phyloP scores from a whole-genome alignment of 2,113 vertebrate genomes.

The Oenanthe oenanthe region DNA sequence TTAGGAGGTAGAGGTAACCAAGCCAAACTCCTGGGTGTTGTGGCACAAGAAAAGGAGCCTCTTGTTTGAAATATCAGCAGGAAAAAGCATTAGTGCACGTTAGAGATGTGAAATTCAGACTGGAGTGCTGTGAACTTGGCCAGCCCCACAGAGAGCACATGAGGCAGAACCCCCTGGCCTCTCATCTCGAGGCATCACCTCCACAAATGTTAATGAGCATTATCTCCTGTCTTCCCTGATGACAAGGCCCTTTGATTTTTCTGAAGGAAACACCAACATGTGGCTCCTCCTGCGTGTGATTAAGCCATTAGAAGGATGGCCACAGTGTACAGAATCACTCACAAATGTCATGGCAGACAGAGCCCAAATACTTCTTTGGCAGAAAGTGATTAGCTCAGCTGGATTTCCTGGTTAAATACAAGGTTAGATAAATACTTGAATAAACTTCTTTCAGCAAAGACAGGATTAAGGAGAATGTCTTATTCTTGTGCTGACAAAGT shows the following conservation, averaged over 20 bases:
- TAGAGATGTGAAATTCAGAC: not conserved
- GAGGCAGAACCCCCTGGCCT: not conserved
- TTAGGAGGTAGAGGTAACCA: not conserved
- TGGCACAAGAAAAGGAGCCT: not conserved
- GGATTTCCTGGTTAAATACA: constrained; percentile 74
- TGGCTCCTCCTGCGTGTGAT: not conserved
- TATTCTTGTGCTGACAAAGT: constrained; percentile 29
- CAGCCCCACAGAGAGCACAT: not conserved
- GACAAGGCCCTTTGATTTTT: constrained; percentile 42
- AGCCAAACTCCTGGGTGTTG: not conserved
- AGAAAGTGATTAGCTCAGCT: constrained; percentile 66
- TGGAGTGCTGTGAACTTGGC: not conserved
- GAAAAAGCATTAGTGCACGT: not conserved
- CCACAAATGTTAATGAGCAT: not conserved
- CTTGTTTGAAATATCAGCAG: not conserved
- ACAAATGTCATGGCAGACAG: constrained; percentile 48
- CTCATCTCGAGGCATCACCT: not conserved
- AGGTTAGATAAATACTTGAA: constrained; percentile 76
- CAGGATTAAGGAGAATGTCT: constrained; percentile 15
- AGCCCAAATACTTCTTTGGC: constrained; percentile 51
- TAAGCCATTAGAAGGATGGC: constrained; percentile 34
- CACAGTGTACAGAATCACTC: not conserved
- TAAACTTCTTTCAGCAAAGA: constrained; percentile 59
- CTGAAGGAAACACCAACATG: constrained; percentile 13
- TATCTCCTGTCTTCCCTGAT: not conserved